Conservation (phyloP, 1,140 invertebrate species). For the Tenebrio molitor region DNA sequence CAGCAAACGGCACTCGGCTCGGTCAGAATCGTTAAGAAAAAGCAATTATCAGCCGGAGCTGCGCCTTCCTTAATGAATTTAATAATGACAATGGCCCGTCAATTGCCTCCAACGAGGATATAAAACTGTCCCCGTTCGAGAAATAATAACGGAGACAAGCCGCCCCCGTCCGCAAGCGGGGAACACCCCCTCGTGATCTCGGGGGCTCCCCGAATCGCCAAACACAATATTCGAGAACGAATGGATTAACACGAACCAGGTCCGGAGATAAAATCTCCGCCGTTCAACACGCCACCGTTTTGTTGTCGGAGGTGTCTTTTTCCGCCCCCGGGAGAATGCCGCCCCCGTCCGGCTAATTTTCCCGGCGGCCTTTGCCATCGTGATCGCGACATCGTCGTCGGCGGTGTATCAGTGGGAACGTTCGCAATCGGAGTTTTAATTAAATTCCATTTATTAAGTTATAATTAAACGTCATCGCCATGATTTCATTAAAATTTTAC, state of each 20-base stretch:
- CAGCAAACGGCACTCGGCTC: not conserved
- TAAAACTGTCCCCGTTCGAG: not conserved
- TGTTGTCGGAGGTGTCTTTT: not conserved
- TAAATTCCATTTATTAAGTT: constrained; percentile 39
- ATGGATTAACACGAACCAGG: not conserved
- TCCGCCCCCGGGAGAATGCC: not conserved
- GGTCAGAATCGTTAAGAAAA: constrained; percentile 4
- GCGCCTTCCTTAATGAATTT: constrained; percentile 27
- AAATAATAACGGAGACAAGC: not conserved
- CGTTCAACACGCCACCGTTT: not conserved
- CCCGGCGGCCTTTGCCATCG: no score
- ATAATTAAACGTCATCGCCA: constrained; percentile 39
- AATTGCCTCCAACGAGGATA: constrained; percentile 3
- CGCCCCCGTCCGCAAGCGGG: no score
- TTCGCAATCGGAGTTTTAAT: constrained; percentile 20
- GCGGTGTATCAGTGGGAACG: not conserved
- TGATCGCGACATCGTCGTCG: constrained; percentile 12
- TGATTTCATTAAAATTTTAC: constrained; percentile 38
- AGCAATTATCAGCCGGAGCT: constrained; percentile 6
- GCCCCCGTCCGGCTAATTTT: not conserved
- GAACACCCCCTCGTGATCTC: no score
- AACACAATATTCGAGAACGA: constrained; percentile 4
- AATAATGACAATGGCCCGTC: constrained; percentile 6
- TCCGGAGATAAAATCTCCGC: not conserved
- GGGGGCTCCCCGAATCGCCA: not conserved